Evolutionary conservation across 2,797 vertebrate genomes (phyloP).

Genomic region (Syncerus caffer): DNA sequence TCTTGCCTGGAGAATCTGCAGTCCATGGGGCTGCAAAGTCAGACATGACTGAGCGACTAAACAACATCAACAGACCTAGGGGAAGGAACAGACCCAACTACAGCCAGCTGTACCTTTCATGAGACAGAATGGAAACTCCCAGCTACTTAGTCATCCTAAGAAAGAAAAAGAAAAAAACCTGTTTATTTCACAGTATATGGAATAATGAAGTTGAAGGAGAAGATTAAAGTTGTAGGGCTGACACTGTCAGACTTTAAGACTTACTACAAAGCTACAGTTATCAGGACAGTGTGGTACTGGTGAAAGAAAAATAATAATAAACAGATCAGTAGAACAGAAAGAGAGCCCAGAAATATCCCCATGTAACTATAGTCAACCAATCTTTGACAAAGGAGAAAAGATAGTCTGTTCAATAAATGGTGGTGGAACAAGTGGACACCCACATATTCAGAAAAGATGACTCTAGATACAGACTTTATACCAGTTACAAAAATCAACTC

Average conservation of each 20-base stretch:
- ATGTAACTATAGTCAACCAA: neutral
- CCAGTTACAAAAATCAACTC: neutral
- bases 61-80: accelerated
- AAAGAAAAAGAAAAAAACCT: neutral
- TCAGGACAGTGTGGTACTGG: neutral
- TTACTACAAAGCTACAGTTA: neutral
- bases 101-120: neutral
- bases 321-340: neutral
- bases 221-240: neutral
- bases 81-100: neutral
- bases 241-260: neutral
- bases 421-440: neutral
- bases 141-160: neutral
- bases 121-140: neutral
- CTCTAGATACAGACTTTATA: neutral
- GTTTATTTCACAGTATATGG: neutral
- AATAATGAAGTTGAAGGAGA: neutral
- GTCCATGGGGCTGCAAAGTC: neutral
- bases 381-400: neutral
- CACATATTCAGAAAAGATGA: neutral
- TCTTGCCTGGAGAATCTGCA: neutral
- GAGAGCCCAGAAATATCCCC: neutral
- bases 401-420: neutral
- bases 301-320: neutral
- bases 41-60: neutral